phyloP scores from a whole-genome alignment of 2,797 vertebrate genomes.

The Acanthiza pusilla region DNA sequence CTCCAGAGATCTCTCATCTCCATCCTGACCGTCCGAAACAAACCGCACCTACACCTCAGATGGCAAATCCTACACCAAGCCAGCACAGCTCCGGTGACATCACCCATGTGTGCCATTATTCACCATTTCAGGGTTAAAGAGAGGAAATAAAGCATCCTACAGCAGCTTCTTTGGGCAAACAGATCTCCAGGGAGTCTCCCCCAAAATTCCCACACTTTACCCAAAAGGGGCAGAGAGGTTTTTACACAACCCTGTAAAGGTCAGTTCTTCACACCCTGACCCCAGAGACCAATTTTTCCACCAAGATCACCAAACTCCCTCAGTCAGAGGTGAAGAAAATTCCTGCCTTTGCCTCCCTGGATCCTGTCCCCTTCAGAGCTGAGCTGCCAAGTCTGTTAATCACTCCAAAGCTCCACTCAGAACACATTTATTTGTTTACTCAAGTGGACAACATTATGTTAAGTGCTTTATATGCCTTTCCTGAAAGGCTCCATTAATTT shows the following conservation, averaged over 20 bases:
- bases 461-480: conserved; percentile 59
- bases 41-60: too few relatives aligned
- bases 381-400: conserved; percentile 12
- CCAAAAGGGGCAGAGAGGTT: background rate
- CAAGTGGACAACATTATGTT: conserved; percentile 56
- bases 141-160: background rate
- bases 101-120: background rate
- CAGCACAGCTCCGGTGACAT: background rate
- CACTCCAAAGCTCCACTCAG: conserved; percentile 13
- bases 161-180: background rate
- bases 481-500: conserved; percentile 56
- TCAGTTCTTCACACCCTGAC: background rate
- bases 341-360: background rate
- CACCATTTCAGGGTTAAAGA: background rate
- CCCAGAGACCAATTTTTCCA: background rate
- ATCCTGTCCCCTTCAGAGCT: background rate
- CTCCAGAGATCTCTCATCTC: too few relatives aligned
- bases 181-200: background rate
- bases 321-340: background rate
- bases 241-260: background rate
- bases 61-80: too few relatives aligned
- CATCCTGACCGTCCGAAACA: too few relatives aligned
- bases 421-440: conserved; percentile 65
- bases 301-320: fast-evolving
- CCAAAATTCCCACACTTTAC: background rate